Base-by-base conservation (phyloP, 2,888 invertebrate genomes). In the Zonitis immaculata region DNA sequence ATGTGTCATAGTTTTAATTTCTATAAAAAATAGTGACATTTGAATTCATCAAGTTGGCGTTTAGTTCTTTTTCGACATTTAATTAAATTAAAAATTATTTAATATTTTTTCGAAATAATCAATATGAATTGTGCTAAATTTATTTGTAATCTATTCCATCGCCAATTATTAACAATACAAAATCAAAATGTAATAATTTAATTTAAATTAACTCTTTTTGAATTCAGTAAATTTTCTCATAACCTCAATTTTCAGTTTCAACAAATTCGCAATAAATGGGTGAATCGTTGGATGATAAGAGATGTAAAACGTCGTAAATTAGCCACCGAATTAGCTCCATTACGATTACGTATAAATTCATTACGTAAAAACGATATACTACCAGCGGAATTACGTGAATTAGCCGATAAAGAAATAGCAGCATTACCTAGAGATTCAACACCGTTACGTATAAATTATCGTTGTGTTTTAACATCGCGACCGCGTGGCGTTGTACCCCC, bases 401-500 rank as follows among this genome's bases (percentile, higher is more conserved):
- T 88, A 6, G 95, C 91, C 5, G 83, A 85, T 64, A 79, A 82
- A 58, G 88, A 91, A 68, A 86, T 95, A 8, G 66, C 72, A 49
- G 86, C 85, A 44, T 83, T 93, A 62, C 95, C 93, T 1, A 78
- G 86, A 64, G 88, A 90, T 71, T 85, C 90, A 0, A 80, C 80
- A 11, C 75, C 84, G 26, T 73, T 83, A 42, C 81, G 88, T 61
- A 79, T 88, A 12, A 82, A 83, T 54, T 82, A 83, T 46, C 84
- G 97, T 68, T 99, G 98, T 76, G 87, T 86, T 26, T 73, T 99
- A 48, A 96, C 98, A 11, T 95, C 95, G 28, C 84, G 95, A 62
- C 85, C 89, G 1, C 79, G 91, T 57, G 95, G 95, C 58, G 82
- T 85, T 56, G 87, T 94, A 0, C 73, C 78, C 44, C 83, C 87